Evolutionary conservation across 2,888 invertebrate species (phyloP), one percentile per base, ranked within the genome.

Genomic region (Platycheirus albimanus): DNA sequence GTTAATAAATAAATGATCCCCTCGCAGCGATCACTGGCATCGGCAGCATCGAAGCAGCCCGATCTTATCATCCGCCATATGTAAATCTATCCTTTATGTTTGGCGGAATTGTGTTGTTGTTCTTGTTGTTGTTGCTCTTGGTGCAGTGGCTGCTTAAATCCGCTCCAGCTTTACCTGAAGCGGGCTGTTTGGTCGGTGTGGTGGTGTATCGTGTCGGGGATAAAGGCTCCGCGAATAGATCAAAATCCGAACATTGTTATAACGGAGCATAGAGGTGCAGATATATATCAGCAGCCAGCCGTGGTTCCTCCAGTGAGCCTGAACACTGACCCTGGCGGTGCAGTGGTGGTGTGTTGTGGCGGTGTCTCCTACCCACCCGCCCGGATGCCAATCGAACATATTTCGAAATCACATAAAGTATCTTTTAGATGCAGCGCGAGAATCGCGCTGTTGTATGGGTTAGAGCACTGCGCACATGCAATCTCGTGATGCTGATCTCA

Each of bases 161-260:
- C 58, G 30, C 30, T 19, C 33, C 36, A 33, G 10, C 20, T 6
- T 19, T 10, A n/a, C 19, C 56, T 58, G 19, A 41, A 45, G 3
- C 28, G 13, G 30, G 33, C 20, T 70, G 71, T 6, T n/a, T n/a
- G n/a, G n/a, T n/a, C n/a, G n/a, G n/a, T n/a, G n/a, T n/a, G n/a
- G 64, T 71, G 77, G 69, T 83, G 83, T 67, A 71, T 83, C 72
- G 72, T 83, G 78, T 83, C 83, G 61, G 45, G 78, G 72, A 83
- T 83, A 78, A 78, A 83, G 83, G 78, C 83, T 69, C 72, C 67
- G 83, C 78, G 83, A 83, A 83, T 83, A 83, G 83, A 83, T 83
- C 83, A 83, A 83, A 83, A 83, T 83, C 83, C 78, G 69, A 81
- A 83, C 83, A 83, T 83, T 83, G 83, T 83, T 83, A 83, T 83